Base-by-base conservation (phyloP, 1,140 invertebrate genomes). In the Sesamia nonagrioides region DNA sequence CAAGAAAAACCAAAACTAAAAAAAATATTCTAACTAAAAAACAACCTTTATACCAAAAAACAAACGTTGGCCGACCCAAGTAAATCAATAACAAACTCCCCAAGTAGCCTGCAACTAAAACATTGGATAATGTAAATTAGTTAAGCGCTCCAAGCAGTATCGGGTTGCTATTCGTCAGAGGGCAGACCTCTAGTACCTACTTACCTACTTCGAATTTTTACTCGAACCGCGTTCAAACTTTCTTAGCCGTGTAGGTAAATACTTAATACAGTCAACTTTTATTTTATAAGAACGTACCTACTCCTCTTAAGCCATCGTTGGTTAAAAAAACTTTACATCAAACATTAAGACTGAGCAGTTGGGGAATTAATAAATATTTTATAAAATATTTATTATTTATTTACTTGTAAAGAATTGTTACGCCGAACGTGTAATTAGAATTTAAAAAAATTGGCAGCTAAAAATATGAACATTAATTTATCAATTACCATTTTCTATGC, bases 81-180 rank as follows among this genome's bases (percentile, higher is more conserved):
- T 21, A 21, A 17, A 45, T 45, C 13, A 42, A 45, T 42, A 45
- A 66, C 61, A 66, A 66, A 17, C 17, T 33, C 18, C n/a, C 56
- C 21, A 66, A 68, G 42, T 48, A 27, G 40, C 42, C 11, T n/a
- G 42, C 11, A 48, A 68, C 63, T 48, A 27, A 68, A 68, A 50
- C 42, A 68, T 68, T 68, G 63, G 40, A 48, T n/a, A 48, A 68
- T 48, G 63, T 45, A 68, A 68, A 68, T 68, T 68, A 68, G 63
- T 48, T 68, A 33, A 50, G 63, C 63, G 63, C 63, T 21, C 2
- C 9, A 9, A 50, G 63, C 42, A 40, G 35, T 63, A 68, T 68
- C 63, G 18, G 63, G 63, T 68, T 68, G 40, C 63, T 63, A 63
- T 63, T 45, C 40, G 42, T 68, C 21, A 68, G 63, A 42, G n/a